A percentile compares a stretch with the other conserved stretches of the same genome.
Evolutionary conservation across 1,140 invertebrate genomes (phyloP).

Genomic region (Ceratoteleas bidentatus): DNA sequence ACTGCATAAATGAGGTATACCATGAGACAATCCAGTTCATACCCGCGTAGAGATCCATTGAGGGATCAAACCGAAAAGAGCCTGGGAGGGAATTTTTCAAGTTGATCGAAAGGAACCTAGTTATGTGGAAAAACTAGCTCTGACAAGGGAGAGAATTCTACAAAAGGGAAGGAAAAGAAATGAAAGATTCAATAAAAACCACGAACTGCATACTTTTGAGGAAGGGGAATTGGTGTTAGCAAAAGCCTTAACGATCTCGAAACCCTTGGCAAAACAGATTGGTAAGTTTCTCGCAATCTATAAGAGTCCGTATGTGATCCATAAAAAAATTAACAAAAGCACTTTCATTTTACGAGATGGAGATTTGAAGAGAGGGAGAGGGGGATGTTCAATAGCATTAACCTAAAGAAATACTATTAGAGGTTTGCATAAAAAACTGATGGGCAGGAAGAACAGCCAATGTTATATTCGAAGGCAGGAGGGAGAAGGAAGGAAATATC

Average conservation of each 20-base stretch:
- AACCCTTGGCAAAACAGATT: background rate
- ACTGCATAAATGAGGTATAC: too few relatives aligned
- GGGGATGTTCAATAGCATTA: constrained; percentile 8
- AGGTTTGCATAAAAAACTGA: too few relatives aligned
- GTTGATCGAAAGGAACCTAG: background rate
- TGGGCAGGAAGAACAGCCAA: too few relatives aligned
- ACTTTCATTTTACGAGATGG: background rate
- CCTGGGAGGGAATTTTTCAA: background rate
- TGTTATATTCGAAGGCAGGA: too few relatives aligned
- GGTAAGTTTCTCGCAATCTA: background rate
- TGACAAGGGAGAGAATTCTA: constrained; percentile 1
- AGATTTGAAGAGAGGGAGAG: background rate
- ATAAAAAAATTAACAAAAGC: background rate
- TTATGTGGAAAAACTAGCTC: constrained; percentile 10
- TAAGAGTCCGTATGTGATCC: background rate
- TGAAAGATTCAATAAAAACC: constrained; percentile 69
- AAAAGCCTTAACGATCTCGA: background rate
- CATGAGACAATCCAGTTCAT: constrained; percentile 27
- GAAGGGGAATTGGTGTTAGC: constrained; percentile 4
- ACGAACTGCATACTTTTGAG: background rate
- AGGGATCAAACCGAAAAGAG: constrained; percentile 10
- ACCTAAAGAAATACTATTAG: constrained; percentile 3
- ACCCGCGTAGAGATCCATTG: constrained; percentile 28
- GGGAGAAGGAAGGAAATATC: too few relatives aligned
- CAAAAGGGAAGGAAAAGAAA: constrained; percentile 5